Percentiles rank a stretch among this genome's conserved stretches.
Conservation (phyloP, 2,888 invertebrate species). For the Lepas anatifera region DNA sequence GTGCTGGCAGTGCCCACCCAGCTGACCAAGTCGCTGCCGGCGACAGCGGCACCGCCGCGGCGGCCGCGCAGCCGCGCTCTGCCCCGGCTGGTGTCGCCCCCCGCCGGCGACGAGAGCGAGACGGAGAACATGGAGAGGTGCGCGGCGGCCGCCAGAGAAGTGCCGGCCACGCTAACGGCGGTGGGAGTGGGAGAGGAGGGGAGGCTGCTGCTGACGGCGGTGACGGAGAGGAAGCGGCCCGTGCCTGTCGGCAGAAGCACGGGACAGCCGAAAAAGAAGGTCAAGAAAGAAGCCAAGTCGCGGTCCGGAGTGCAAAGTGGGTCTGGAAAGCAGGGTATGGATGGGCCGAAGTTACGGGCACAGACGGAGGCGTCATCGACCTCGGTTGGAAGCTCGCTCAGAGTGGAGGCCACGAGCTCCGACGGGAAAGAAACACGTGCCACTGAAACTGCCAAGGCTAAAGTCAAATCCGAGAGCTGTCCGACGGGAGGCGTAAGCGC, state of each 20-base stretch:
- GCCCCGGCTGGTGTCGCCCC: too few relatives aligned
- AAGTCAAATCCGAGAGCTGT: too few relatives aligned
- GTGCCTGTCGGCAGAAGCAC: background rate
- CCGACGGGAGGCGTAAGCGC: too few relatives aligned
- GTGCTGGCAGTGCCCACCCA: background rate
- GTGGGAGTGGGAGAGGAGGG: background rate
- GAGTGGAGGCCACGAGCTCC: too few relatives aligned
- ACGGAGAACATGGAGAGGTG: background rate
- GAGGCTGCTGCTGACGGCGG: background rate
- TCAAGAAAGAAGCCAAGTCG: background rate
- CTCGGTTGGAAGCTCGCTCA: too few relatives aligned
- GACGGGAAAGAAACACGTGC: too few relatives aligned
- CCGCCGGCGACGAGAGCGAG: constrained; percentile 1
- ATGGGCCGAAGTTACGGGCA: too few relatives aligned
- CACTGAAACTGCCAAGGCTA: too few relatives aligned
- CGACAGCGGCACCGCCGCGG: too few relatives aligned
- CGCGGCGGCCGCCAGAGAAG: background rate
- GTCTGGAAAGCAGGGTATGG: too few relatives aligned
- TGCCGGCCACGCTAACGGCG: too few relatives aligned
- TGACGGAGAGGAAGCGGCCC: background rate
- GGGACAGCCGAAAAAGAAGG: background rate
- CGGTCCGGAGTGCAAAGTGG: background rate
- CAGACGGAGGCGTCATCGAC: too few relatives aligned
- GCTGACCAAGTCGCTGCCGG: background rate
- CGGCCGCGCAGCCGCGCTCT: background rate